Conservation (phyloP, 2,113 vertebrate genomes). For the Cygnus buccinator region DNA sequence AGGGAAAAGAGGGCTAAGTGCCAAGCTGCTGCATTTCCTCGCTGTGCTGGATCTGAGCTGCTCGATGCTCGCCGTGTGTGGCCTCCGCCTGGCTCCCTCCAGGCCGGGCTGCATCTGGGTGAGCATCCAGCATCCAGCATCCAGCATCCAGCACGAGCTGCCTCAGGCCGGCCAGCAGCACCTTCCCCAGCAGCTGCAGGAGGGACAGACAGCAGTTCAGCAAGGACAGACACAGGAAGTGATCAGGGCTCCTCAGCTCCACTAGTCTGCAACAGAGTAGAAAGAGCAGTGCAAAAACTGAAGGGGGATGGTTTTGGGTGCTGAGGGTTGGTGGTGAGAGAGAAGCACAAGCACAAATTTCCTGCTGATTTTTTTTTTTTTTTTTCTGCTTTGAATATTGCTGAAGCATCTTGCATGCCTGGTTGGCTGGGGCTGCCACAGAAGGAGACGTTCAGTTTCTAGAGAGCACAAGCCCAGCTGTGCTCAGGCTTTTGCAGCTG, state of each 20-base stretch:
- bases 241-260: not conserved
- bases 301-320: not conserved
- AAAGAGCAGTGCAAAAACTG: not conserved
- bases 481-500: not conserved
- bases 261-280: not conserved
- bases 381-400: not conserved
- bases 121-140: too few relatives aligned
- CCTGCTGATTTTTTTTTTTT: not conserved
- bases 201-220: not conserved
- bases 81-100: not conserved
- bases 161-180: not conserved
- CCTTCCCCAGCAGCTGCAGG: not conserved
- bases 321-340: not conserved
- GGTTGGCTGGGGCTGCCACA: not conserved
- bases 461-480: not conserved
- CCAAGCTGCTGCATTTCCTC: not conserved
- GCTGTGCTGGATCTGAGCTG: not conserved
- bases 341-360: not conserved
- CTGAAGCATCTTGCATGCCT: not conserved
- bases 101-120: not conserved
- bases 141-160: not conserved
- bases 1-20: not conserved
- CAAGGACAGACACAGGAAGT: fast-evolving
- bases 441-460: not conserved
- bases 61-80: fast-evolving